A percentile compares a stretch with the other conserved stretches of the same genome.
These are phyloP conservation scores for Polyergus mexicanus DNA, from an alignment of 1,140 invertebrate species.

Conservation along the genomic window DNA sequence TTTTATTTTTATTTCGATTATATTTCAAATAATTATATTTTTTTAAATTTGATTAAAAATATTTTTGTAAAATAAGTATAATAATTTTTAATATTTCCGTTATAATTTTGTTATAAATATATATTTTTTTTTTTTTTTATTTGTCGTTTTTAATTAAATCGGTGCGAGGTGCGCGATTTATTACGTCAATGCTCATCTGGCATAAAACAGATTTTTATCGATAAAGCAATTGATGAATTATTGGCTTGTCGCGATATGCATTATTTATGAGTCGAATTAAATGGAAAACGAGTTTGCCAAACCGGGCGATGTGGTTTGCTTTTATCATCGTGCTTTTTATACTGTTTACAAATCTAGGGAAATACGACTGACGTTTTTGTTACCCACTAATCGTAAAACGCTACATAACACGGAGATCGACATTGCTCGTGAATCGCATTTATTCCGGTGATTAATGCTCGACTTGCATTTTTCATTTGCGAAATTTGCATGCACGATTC, in stretches of 20 bases:
- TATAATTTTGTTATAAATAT: neutral
- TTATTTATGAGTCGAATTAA: conserved; percentile 7
- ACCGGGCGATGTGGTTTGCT: neutral
- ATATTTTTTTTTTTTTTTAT: neutral
- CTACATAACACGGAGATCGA: conserved; percentile 8
- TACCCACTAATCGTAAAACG: neutral
- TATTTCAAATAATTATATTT: neutral
- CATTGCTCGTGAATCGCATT: neutral
- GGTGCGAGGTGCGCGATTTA: neutral
- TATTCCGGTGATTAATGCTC: conserved; percentile 32
- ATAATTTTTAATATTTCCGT: neutral
- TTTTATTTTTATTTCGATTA: neutral
- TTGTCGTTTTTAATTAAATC: neutral
- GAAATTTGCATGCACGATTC: conserved; percentile 8
- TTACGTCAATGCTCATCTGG: neutral
- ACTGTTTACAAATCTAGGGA: conserved; percentile 18
- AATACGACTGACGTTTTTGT: conserved; percentile 3
- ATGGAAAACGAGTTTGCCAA: neutral
- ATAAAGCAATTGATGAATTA: conserved; percentile 6
- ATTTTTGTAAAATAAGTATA: neutral
- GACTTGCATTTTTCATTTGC: conserved; percentile 16
- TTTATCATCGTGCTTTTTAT: neutral
- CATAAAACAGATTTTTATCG: neutral
- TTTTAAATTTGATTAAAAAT: neutral
- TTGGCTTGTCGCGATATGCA: neutral